Percentiles rank a stretch among this genome's conserved stretches.
Conservation (phyloP, 2,113 vertebrate genomes). For the Bostrychus sinensis region DNA sequence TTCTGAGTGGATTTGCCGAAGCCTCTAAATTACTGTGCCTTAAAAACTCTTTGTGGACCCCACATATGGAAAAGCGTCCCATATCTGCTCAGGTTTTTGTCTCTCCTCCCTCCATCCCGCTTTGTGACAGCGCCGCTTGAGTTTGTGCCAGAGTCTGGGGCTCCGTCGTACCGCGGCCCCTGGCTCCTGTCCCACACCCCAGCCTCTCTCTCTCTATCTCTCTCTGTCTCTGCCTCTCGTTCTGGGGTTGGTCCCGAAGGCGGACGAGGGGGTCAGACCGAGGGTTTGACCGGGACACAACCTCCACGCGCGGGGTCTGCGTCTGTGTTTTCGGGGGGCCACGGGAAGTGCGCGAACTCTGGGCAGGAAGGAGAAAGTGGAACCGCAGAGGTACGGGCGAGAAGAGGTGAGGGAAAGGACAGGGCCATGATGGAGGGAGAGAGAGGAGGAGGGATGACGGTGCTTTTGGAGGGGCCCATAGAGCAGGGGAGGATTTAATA, state of each 20-base stretch:
- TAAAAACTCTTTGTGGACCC: background rate
- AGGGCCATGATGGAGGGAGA: conserved; percentile 19
- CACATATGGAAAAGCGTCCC: background rate
- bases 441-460: background rate
- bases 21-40: no score
- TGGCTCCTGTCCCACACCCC: background rate
- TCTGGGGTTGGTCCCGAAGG: background rate
- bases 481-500: no score
- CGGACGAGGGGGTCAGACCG: background rate
- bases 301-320: background rate
- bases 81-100: background rate
- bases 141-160: background rate
- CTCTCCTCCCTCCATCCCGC: background rate
- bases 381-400: conserved; percentile 38
- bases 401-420: conserved; percentile 59
- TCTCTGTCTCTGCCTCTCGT: background rate
- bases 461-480: no score
- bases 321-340: conserved; percentile 9
- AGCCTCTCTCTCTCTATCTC: background rate
- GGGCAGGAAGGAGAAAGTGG: conserved; percentile 71
- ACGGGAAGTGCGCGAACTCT: conserved; percentile 75
- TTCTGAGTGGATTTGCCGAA: no score
- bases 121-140: background rate
- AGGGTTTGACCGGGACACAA: conserved; percentile 1
- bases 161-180: background rate